Evolutionary conservation across 2,113 vertebrate genomes (phyloP), one percentile per base, ranked within the genome.

Genomic region (Amia ocellicauda): DNA sequence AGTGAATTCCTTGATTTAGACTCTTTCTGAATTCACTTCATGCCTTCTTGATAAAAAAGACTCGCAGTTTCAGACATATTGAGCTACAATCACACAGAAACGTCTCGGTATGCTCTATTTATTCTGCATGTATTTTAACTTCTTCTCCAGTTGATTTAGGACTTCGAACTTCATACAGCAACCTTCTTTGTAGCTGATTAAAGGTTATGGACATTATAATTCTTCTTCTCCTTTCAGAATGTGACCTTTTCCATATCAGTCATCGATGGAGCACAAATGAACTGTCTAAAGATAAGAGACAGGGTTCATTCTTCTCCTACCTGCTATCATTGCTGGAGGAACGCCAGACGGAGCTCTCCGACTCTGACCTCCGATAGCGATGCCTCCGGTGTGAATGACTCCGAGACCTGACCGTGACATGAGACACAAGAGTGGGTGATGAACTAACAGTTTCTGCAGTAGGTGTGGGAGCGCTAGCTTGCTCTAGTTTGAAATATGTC

Each of bases 281-380:
- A 74, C 63, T 79, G 58, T 22, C 1, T 43, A 57, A 67, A 68
- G 78, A 86, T 84, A 76, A 85, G 80, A 82, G 79, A 77, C 31
- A 14, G 36, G 7, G 41, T 7, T 52, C 41, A 20, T 14, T 57
- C 61, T 63, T 43, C 28, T 49, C 22, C 0, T 91, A 96, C 94
- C 94, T 96, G 90, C 85, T 91, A 68, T 86, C 85, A 66, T 85
- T 78, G 83, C 79, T 83, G 47, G 83, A 86, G 11, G 91, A 91
- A 7, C 74, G 88, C 28, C 88, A 91, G 71, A 84, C 86, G 0
- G 90, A 91, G 80, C 88, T 91, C 74, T 85, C 80, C 0, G 90
- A 92, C 71, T 85, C 77, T 3, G 92, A 90, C 80, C 82, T 88
- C 66, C 76, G 89, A 70, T 79, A 84, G 43, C 76, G 89, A 3